Base-by-base conservation (phyloP, 2,797 vertebrate species). In the Antrozous pallidus region DNA sequence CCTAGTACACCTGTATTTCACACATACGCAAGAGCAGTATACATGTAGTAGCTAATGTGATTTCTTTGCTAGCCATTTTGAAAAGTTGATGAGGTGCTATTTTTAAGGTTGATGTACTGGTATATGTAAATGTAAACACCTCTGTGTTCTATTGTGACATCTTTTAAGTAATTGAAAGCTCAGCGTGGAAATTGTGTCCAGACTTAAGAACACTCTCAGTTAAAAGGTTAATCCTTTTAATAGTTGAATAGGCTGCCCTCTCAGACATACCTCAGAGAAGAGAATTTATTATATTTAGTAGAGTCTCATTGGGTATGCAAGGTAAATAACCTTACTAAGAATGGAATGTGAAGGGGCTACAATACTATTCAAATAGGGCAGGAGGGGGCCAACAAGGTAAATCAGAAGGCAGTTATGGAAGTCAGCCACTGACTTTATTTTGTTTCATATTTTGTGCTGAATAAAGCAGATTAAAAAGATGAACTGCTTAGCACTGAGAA, bases 391-490 rank as follows among this genome's bases (percentile, higher is more conserved):
- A 92, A 90, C 16, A 63, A 89, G 79, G 93, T 85, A 94, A 97
- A 98, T 98, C 98, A 98, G 98, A 98, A 97, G 97, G 98, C 97
- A 98, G 98, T 98, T 98, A 98, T 98, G 98, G 98, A 98, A 98
- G 94, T 91, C 79, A 96, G 93, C 93, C 70, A 40, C 47, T 87
- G 83, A 90, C 94, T 95, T 97, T 90, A 90, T 90, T 95, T 92
- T 90, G 56, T 86, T 92, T 90, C 33, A 79, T 95, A 94, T 88
- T 96, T 94, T 92, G n/a, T 94, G 79, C 56, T 73, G 54, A 92
- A 78, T 93, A 96, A 91, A 96, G 91, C 42, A 90, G 63, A 89
- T 92, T 90, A 82, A 38, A 90, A 89, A 42, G 80, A 33, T 14
- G 40, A 86, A 54, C 63, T 93, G 26, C 11, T 95, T 90, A 90